Base-by-base conservation (phyloP, 2,113 vertebrate genomes). In the Phrynocephalus versicolor region DNA sequence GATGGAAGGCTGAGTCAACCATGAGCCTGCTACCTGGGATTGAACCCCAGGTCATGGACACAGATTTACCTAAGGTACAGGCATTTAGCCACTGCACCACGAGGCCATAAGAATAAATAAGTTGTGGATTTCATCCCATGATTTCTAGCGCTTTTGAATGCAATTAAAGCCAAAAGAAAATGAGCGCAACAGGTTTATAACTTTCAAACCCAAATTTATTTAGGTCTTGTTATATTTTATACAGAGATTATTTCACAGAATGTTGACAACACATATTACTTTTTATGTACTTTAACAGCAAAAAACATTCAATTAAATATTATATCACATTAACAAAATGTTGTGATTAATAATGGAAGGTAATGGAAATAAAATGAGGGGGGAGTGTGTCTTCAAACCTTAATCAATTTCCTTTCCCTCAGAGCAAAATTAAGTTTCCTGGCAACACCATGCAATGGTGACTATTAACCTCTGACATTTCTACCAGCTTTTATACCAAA, bases 361-460 rank as follows among this genome's bases (percentile, higher is more conserved):
- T 41, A 41, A 69, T 27, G 3, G 30, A 85, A 87, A 85, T 14
- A 82, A 79, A 81, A 64, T 27, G 45, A 10, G 45, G 45, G 45
- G 45, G 45, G 5, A 51, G 45, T 5, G 45, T 51, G 72, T 75
- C 55, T 12, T 45, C 39, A 73, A 71, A 65, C 82, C 70, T 79
- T 3, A 33, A 76, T 79, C 8, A 69, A 9, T n/a, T 39, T 55
- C 14, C n/a, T n/a, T 39, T 55, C 14, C n/a, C n/a, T 75, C 23
- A 64, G 16, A 27, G 65, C 71, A 81, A 84, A 85, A 84, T 45
- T 78, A 83, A 89, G 18, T 4, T 27, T 15, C 74, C 33, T 1
- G 0, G 75, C 78, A 88, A 78, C 21, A n/a, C 45, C 67, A n/a
- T 87, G 72, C 60, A 35, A 41, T 57, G 79, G 35, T 78, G 19